phyloP scores from a whole-genome alignment of 2,797 vertebrate genomes.

The Sebastolobus altivelis region DNA sequence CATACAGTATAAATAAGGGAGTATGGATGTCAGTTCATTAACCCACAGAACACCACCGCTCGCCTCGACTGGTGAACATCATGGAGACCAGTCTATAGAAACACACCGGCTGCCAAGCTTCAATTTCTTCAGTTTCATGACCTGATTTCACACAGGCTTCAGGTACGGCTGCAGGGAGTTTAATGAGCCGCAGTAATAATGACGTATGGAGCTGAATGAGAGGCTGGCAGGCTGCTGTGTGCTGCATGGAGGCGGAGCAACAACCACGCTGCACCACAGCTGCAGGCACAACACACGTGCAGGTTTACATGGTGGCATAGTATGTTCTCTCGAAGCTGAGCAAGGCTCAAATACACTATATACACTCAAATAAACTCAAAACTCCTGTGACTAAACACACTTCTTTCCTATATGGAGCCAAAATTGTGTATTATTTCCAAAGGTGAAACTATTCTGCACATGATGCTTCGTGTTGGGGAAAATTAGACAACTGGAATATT shows the following conservation, averaged over 20 bases:
- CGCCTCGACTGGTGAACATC: not conserved
- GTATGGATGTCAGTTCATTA: not conserved
- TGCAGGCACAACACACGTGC: not conserved
- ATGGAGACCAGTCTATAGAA: not conserved
- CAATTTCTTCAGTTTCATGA: constrained; percentile 42
- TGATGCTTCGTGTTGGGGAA: not conserved
- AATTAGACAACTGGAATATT: not conserved
- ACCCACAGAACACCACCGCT: not conserved
- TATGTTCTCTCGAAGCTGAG: not conserved
- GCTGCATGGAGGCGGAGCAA: constrained; percentile 29
- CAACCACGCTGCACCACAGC: not conserved
- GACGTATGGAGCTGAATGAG: constrained; percentile 16
- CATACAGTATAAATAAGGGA: not conserved
- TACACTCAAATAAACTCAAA: not conserved
- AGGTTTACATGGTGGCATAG: not conserved
- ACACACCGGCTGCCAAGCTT: not conserved
- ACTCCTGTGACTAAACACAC: not conserved
- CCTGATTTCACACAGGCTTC: constrained; percentile 21
- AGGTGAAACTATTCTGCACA: not conserved
- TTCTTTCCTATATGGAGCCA: not conserved
- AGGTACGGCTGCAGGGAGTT: constrained; percentile 19
- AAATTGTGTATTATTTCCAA: not conserved
- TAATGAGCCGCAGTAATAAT: constrained; percentile 42
- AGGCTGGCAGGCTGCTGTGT: constrained; percentile 8
- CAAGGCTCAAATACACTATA: not conserved